Evolutionary conservation across 2,113 vertebrate genomes (phyloP), one percentile per base, ranked within the genome.

Genomic region (Eurypyga helias): DNA sequence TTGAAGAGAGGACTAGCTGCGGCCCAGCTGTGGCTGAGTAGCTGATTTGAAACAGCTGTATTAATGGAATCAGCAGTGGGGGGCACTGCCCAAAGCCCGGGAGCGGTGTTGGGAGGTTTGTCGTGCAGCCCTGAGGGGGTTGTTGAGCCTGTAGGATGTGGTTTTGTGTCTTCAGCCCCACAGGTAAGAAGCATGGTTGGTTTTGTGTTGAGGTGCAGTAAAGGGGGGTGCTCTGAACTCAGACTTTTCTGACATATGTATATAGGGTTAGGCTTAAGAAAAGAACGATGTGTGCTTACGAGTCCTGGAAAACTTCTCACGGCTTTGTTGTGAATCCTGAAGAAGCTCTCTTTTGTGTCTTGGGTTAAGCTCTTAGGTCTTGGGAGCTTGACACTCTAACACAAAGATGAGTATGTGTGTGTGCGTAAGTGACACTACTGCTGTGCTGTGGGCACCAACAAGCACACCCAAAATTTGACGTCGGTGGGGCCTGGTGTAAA

Each of bases 61-160:
- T 52, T 64, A 51, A 83, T 41, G 41, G 12, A 41, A 41, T 41
- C 41, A 41, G 41, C 41, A 41, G 41, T 41, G n/a, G n/a, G n/a
- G n/a, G n/a, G 41, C 41, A 41, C 24, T 5, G 3, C 1, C 2
- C 0, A 1, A 38, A 33, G 29, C 3, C 3, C 17, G 6, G 5
- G 5, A 14, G 36, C 13, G 41, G 34, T 13, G 12, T 34, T 8
- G 34, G 7, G 10, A 51, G 34, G 9, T 0, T 46, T 64, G 11
- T 7, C 2, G 34, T 4, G 9, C 0, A 4, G 15, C 0, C 1
- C 8, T 67, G 0, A n/a, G 0, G 7, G 14, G 25, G 20, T 6
- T 17, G 4, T 64, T 0, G 11, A 15, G 23, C 31, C 14, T 65
- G 41, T 1, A 20, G 49, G 49, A 20, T 3, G 1, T 7, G 13